phyloP scores from a whole-genome alignment of 2,797 vertebrate species.

The Spatula clypeata region DNA sequence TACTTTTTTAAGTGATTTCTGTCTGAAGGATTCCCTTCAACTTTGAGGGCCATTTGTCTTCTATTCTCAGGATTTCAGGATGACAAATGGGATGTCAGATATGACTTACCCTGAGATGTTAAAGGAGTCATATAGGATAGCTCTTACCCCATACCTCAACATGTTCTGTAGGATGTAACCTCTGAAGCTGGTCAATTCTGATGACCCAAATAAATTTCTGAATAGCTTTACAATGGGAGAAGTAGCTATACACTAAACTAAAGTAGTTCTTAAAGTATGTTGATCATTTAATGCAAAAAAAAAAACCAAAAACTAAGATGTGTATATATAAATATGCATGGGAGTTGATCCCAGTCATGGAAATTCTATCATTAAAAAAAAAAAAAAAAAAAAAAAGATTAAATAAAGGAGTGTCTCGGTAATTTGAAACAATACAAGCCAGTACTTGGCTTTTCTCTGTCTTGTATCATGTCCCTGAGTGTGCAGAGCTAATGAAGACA shows the following conservation, averaged over 20 bases:
- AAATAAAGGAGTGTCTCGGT: not conserved
- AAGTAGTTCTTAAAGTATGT: not conserved
- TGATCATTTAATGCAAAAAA: not conserved
- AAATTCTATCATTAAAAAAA: not conserved
- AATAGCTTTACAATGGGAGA: not conserved
- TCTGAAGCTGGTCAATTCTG: not conserved
- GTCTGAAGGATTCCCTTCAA: slow-evolving; percentile 55
- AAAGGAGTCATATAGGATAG: not conserved
- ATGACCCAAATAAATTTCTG: not conserved
- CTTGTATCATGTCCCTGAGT: not conserved
- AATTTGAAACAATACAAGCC: not conserved
- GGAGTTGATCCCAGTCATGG: not conserved
- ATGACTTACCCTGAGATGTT: slow-evolving; percentile 24
- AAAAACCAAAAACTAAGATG: not conserved
- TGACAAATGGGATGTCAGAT: slow-evolving; percentile 47
- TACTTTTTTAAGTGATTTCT: slow-evolving; percentile 70
- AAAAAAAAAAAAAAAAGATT: not conserved
- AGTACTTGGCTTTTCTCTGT: not conserved
- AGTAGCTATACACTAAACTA: not conserved
- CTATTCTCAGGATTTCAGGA: slow-evolving; percentile 49
- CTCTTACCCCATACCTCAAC: not conserved
- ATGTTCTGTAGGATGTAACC: not conserved
- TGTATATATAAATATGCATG: not conserved
- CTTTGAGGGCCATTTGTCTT: slow-evolving; percentile 54
- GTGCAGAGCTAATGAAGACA: not conserved